phyloP scores from a whole-genome alignment of 2,888 invertebrate species.

The Calameuta pallipes region DNA sequence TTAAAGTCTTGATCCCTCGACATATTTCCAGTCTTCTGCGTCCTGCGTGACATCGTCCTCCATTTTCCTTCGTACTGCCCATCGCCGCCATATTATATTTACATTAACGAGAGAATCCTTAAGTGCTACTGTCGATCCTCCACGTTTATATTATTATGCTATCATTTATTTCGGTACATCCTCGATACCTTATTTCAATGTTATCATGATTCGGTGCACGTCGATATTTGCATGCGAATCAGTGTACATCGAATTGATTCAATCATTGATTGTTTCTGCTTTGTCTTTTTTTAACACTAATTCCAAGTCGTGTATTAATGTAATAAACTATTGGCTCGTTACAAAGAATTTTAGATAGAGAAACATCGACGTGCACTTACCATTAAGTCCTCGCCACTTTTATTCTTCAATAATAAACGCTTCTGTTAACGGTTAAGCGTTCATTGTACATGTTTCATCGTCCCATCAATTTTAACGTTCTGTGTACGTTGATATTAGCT shows the following conservation, averaged over 20 bases:
- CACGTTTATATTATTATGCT: slow-evolving; percentile 17
- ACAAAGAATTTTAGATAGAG: neutral
- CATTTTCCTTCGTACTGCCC: neutral
- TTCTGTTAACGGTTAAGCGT: neutral
- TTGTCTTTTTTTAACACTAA: neutral
- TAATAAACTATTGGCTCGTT: neutral
- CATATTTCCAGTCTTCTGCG: neutral
- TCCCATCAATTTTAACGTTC: neutral
- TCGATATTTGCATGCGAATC: neutral
- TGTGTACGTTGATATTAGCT: neutral
- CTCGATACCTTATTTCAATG: neutral
- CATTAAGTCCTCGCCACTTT: neutral
- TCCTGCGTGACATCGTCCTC: neutral
- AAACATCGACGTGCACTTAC: neutral
- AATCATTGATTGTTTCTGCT: neutral
- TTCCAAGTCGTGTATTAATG: neutral
- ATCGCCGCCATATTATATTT: slow-evolving; percentile 10
- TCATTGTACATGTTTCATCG: neutral
- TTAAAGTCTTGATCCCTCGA: neutral
- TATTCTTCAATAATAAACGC: neutral
- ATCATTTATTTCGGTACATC: slow-evolving; percentile 5
- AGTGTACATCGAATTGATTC: neutral
- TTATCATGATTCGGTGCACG: neutral
- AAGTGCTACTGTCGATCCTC: slow-evolving; percentile 14
- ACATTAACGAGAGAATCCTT: slow-evolving; percentile 18